Conservation (phyloP, 2,113 vertebrate species). For the Loxodonta africana region DNA sequence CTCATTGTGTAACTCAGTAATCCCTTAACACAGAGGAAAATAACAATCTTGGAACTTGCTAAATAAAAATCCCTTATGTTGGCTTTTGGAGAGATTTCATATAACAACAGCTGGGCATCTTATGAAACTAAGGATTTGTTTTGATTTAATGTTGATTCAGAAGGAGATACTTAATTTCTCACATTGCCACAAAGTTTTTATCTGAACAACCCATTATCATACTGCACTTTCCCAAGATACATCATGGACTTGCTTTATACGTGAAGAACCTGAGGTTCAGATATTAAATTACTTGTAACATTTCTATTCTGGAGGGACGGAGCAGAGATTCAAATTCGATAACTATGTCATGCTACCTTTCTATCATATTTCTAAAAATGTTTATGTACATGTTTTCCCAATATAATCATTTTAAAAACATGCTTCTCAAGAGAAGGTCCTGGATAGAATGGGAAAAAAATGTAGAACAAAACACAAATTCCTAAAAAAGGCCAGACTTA, state of each 20-base stretch:
- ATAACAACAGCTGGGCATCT: conserved; percentile 54
- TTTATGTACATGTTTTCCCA: not conserved
- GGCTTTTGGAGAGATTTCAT: conserved; percentile 70
- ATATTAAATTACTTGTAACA: not conserved
- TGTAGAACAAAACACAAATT: not conserved
- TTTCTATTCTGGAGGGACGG: not conserved
- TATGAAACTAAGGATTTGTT: conserved; percentile 67
- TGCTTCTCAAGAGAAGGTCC: not conserved
- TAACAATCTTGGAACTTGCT: conserved; percentile 64
- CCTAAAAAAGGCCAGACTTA: not conserved
- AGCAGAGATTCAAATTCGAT: not conserved
- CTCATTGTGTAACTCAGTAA: conserved; percentile 42
- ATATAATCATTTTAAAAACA: conserved; percentile 26
- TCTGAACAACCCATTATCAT: conserved; percentile 50
- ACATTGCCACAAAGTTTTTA: conserved; percentile 57
- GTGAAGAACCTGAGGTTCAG: not conserved
- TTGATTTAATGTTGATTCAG: conserved; percentile 66
- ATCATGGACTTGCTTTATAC: not conserved
- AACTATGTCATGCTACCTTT: not conserved
- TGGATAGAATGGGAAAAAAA: not conserved
- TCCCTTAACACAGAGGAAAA: conserved; percentile 38
- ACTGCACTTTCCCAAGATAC: not conserved
- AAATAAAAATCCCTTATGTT: conserved; percentile 62
- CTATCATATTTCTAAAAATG: not conserved
- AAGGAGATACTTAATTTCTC: conserved; percentile 56